Conservation (phyloP, 2,113 vertebrate species). For the Oryzias javanicus region DNA sequence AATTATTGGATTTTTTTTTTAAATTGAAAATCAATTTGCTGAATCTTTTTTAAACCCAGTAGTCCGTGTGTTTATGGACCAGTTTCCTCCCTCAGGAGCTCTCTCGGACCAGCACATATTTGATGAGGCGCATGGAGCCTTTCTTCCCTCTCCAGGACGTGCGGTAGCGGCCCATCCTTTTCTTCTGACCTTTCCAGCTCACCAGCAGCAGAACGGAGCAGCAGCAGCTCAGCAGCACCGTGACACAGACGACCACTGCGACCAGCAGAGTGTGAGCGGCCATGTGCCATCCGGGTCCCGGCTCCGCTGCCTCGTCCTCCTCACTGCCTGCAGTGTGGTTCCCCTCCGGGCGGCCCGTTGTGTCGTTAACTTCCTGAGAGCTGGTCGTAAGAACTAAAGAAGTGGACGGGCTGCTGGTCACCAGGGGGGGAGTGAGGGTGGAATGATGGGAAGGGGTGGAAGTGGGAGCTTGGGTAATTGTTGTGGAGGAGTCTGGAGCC, state of each 20-base stretch:
- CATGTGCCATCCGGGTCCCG: constrained; percentile 59
- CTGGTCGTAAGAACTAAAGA: constrained; percentile 30
- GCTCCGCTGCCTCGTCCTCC: constrained; percentile 19
- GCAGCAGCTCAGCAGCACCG: constrained; percentile 79
- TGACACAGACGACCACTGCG: constrained; percentile 72
- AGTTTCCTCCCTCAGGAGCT: constrained; percentile 52
- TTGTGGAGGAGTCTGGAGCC: neutral
- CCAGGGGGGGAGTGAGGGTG: constrained; percentile 1
- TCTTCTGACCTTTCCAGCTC: constrained; percentile 72
- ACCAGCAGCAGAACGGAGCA: constrained; percentile 75
- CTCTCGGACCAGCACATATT: constrained; percentile 72
- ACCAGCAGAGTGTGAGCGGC: constrained; percentile 74
- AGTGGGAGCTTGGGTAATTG: constrained; percentile 2
- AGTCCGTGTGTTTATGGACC: too few species aligned
- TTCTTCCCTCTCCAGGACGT: constrained; percentile 60
- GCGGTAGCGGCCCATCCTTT: constrained; percentile 77
- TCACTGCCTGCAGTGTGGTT: constrained; percentile 71
- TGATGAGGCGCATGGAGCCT: constrained; percentile 75
- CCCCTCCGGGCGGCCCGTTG: constrained; percentile 66
- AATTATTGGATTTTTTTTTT: too few species aligned
- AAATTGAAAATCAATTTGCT: too few species aligned
- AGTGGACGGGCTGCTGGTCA: constrained; percentile 16
- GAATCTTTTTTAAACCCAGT: too few species aligned
- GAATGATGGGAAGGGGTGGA: constrained; percentile 1
- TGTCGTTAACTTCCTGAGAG: constrained; percentile 72